Conservation (phyloP, 2,113 vertebrate genomes). For the Zapornia atra region DNA sequence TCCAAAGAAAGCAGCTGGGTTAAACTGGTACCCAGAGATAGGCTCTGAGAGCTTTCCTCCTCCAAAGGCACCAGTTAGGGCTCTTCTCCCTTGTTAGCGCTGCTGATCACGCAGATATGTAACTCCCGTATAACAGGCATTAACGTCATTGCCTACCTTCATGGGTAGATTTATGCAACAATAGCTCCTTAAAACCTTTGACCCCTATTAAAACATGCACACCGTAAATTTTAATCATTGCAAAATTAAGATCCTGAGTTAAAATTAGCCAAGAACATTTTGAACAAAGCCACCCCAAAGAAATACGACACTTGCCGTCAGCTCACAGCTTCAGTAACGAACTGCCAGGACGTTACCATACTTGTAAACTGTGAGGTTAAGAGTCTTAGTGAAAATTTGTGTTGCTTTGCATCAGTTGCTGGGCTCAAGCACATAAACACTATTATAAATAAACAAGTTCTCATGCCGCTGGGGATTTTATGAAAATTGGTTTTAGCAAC, state of each 20-base stretch:
- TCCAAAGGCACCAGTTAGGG: neutral
- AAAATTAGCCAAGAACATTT: neutral
- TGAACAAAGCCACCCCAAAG: neutral
- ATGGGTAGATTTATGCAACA: neutral
- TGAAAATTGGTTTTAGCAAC: neutral
- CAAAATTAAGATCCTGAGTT: neutral
- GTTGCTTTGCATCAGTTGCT: slow-evolving; percentile 21
- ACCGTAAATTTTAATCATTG: neutral
- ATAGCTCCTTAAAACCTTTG: neutral
- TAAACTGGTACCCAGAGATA: neutral
- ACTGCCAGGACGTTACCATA: neutral
- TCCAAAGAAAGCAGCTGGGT: neutral
- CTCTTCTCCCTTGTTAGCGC: neutral
- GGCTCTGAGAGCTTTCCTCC: neutral
- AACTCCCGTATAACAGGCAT: neutral
- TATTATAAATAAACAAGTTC: slow-evolving; percentile 17
- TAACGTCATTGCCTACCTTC: neutral
- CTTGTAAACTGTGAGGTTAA: slow-evolving; percentile 15
- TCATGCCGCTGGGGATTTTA: neutral
- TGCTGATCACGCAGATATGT: neutral
- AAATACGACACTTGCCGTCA: neutral
- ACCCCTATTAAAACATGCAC: neutral
- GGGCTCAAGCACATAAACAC: slow-evolving; percentile 1
- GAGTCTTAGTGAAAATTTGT: neutral
- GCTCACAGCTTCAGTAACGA: neutral